A percentile compares a stretch with the other conserved stretches of the same genome.
Evolutionary conservation across 2,113 vertebrate species (phyloP).

Genomic region (Callaeas wilsoni): DNA sequence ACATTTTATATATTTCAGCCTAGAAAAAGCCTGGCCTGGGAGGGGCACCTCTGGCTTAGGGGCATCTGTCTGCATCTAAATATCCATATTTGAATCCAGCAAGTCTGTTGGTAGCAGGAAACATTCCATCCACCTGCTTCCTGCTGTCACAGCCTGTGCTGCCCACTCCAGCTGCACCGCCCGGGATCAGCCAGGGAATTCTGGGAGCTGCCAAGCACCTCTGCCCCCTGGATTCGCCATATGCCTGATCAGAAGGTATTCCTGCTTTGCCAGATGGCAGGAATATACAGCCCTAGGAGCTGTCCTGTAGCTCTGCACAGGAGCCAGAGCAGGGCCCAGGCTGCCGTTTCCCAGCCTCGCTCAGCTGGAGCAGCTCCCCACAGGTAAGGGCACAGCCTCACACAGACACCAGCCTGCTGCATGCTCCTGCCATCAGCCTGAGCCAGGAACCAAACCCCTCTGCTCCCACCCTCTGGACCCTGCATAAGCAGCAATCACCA

Average conservation of each 20-base stretch:
- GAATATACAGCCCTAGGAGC: not conserved
- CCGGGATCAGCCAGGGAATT: not conserved
- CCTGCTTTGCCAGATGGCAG: not conserved
- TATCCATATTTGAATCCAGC: not conserved
- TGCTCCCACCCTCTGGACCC: not conserved
- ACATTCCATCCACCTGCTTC: not conserved
- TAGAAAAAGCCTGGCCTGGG: not conserved
- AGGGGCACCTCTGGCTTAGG: not conserved
- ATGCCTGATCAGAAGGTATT: not conserved
- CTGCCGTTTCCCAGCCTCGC: accelerated
- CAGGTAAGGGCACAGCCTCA: not conserved
- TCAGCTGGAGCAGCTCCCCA: accelerated
- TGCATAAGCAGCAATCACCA: not conserved
- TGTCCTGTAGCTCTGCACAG: not conserved
- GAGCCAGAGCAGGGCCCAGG: not conserved
- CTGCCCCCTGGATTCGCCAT: not conserved
- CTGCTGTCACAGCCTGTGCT: accelerated
- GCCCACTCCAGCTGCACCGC: accelerated
- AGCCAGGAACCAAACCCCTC: not conserved
- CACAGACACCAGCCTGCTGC: not conserved
- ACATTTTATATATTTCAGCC: not conserved
- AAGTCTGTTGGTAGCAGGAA: not conserved
- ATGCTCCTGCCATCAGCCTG: not conserved
- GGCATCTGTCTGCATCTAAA: not conserved
- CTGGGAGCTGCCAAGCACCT: not conserved